Percentiles rank a stretch among this genome's conserved stretches.
These are phyloP conservation scores for Drosophila siamana DNA, from an alignment of 2,888 invertebrate genomes.

Conservation along the genomic window DNA sequence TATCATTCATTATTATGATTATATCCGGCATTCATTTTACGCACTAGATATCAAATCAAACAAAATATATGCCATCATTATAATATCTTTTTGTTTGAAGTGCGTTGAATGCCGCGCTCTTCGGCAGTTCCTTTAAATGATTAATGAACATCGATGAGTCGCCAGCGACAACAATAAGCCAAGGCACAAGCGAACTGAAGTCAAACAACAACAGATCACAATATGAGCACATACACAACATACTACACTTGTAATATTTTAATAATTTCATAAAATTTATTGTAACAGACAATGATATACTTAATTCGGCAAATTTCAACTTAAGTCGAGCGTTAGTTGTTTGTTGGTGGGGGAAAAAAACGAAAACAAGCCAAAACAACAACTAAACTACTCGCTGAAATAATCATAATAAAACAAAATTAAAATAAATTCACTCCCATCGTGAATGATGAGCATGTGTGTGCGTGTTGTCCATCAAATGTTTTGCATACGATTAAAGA, in stretches of 20 bases:
- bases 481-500: slow-evolving; percentile 80
- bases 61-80: slow-evolving; percentile 49
- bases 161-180: slow-evolving; percentile 45
- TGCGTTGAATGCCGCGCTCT: slow-evolving; percentile 45
- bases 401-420: slow-evolving; percentile 27
- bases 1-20: slow-evolving; percentile 26
- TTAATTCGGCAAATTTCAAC: slow-evolving; percentile 44
- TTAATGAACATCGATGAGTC: slow-evolving; percentile 61
- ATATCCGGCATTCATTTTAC: slow-evolving; percentile 69
- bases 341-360: slow-evolving; percentile 40
- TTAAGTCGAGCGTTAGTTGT: slow-evolving; percentile 46
- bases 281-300: slow-evolving; percentile 49
- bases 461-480: slow-evolving; percentile 77
- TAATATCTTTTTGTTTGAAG: slow-evolving; percentile 38
- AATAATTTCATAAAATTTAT: slow-evolving; percentile 30
- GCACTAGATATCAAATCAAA: slow-evolving; percentile 51
- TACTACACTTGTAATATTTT: slow-evolving; percentile 28
- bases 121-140: slow-evolving; percentile 64
- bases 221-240: slow-evolving; percentile 21
- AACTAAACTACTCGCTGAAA: slow-evolving; percentile 11
- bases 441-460: slow-evolving; percentile 28
- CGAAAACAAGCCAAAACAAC: slow-evolving; percentile 6
- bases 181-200: slow-evolving; percentile 20
- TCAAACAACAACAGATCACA: slow-evolving; percentile 21
- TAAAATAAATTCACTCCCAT: slow-evolving; percentile 43